These are phyloP conservation scores for Pluvianellus socialis DNA, from an alignment of 2,113 vertebrate species.

Conservation along the genomic window DNA sequence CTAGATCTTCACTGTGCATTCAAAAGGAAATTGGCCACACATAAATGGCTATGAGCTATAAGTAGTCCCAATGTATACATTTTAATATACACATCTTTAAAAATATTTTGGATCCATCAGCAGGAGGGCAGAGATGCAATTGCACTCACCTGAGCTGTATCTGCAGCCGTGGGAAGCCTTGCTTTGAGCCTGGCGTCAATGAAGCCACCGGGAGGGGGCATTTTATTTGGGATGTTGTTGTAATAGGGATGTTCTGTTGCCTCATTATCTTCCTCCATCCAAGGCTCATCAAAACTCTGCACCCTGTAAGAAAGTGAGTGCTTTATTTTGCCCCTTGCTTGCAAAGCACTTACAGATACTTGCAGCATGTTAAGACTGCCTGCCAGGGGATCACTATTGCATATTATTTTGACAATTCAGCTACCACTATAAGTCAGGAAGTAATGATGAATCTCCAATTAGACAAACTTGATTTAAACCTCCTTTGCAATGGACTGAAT, in stretches of 20 bases:
- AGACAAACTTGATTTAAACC: not conserved
- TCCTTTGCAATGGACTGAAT: not conserved
- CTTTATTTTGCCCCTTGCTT: not conserved
- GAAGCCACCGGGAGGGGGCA: constrained; percentile 87
- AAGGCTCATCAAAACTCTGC: constrained; percentile 92
- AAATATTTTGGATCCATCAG: not conserved
- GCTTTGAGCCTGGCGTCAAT: constrained; percentile 83
- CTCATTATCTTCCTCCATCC: constrained; percentile 89
- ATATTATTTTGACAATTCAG: not conserved
- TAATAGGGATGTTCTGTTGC: constrained; percentile 88
- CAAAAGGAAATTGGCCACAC: not conserved
- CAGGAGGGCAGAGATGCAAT: not conserved
- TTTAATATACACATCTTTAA: not conserved
- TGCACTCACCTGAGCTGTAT: constrained; percentile 78
- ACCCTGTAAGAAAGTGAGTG: constrained; percentile 74
- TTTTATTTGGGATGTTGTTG: constrained; percentile 92
- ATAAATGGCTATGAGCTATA: not conserved
- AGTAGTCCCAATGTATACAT: not conserved
- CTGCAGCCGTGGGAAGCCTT: constrained; percentile 68
- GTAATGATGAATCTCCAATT: not conserved
- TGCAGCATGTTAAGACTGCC: not conserved
- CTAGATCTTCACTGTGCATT: not conserved
- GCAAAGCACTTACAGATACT: not conserved
- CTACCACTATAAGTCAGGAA: not conserved
- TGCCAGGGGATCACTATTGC: not conserved